Evolutionary conservation across 2,888 invertebrate genomes (phyloP), one percentile per base, ranked within the genome.

Genomic region (Eurois occulta): DNA sequence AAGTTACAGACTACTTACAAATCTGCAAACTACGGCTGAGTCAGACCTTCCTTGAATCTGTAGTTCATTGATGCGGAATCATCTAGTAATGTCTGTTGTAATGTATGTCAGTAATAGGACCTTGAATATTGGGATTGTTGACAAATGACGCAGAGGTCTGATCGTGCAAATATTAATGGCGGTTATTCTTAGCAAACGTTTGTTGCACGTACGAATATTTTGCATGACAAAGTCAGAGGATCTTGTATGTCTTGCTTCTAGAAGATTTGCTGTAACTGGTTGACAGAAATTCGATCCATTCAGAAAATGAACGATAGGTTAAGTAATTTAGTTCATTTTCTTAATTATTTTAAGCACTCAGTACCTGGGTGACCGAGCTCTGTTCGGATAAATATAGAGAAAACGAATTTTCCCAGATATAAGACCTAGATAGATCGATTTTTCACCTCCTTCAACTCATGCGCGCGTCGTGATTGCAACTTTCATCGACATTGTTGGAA

Each of bases 41-140:
- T 83, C 82, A 83, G 60, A 5, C 21, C 66, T 83, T 79, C 75
- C 35, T 43, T 69, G 82, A 75, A 79, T 62, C 24, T 69, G 13
- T 68, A 16, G 28, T 18, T 35, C 38, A 65, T 13, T 72, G 72
- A 72, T 79, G 68, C 60, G 38, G 74, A 78, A 75, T 73, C 48
- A 60, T 65, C 65, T 18, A 65, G 41, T n/a, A 2, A 24, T 48
- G 24, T 48, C 21, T 71, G n/a, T 55, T n/a, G 58, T 62, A 41
- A 55, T 74, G n/a, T 58, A 35, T 52, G 35, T 41, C 28, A 16
- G 48, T 60, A 38, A 52, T n/a, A 60, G n/a, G 11, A 35, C 80
- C 80, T 81, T 76, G 72, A 55, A 16, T 13, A 5, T 38, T 60
- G 0, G 10, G 35, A 60, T 52, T 65, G 64, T 38, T 72, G 28